Base-by-base conservation (phyloP, 2,888 invertebrate species). In the Agrilus mali region DNA sequence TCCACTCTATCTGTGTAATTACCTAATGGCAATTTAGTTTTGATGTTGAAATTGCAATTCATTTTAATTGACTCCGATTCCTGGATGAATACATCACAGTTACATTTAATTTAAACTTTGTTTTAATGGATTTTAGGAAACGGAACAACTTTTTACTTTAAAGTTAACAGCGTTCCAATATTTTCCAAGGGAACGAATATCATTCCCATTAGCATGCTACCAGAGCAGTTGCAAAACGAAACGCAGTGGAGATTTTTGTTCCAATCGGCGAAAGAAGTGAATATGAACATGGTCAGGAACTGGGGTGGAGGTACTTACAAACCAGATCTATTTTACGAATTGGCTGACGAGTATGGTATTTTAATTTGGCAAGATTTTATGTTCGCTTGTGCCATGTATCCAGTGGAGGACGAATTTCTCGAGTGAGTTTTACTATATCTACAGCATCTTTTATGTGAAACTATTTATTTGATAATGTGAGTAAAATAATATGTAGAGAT, bases 261-360 rank as follows among this genome's bases (percentile, higher is more conserved):
- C 32, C 59, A 65, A 42, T 79, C 86, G 0, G 83, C 83, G 1
- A 77, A 75, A 51, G 77, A 81, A 8, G 80, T 82, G 0, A 78
- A 95, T 60, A 92, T 94, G 86, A 87, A 89, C 57, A 88, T 90
- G 81, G 67, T 97, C 12, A 73, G 97, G n/a, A 87, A 97, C 2
- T 98, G 97, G 97, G 97, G 97, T 20, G 97, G 97, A 12, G 97
- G 95, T 0, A 70, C 90, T 0, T 98, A 96, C 58, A 96, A 96
- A 61, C 80, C 83, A 0, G 87, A 95, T 53, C 74, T 77, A 44
- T 96, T 97, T 65, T 98, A 97, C 63, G 71, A 81, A 49, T 63
- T 82, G 32, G 89, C 93, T 43, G 95, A 97, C 61, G 75, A 84
- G 59, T 69, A 86, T 40, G 97, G 97, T 1, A 82, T 97, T 38